phyloP scores from a whole-genome alignment of 2,797 vertebrate genomes.

The Gobio occitaniae region DNA sequence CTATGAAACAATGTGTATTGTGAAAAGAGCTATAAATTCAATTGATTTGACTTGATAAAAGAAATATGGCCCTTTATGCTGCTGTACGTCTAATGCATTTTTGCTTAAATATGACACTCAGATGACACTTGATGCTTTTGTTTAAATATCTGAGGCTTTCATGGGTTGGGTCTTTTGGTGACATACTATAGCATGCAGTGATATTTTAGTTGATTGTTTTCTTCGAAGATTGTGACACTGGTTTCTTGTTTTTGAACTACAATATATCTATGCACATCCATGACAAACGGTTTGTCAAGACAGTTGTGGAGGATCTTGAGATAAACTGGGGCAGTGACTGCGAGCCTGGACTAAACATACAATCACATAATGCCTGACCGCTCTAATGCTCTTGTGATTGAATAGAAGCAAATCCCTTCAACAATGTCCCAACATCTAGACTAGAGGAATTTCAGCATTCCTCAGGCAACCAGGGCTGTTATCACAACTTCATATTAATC shows the following conservation, averaged over 20 bases:
- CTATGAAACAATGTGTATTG: neutral
- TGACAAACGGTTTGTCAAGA: neutral
- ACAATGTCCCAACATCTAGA: neutral
- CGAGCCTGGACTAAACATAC: neutral
- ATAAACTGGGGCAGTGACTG: neutral
- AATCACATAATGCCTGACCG: conserved; percentile 15
- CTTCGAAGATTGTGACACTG: neutral
- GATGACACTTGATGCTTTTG: neutral
- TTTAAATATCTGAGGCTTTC: too few relatives aligned
- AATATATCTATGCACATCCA: neutral
- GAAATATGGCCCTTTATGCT: neutral
- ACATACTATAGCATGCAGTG: neutral
- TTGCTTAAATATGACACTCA: neutral
- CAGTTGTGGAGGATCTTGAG: neutral
- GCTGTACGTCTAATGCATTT: neutral
- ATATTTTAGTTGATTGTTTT: neutral
- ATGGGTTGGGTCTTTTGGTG: neutral
- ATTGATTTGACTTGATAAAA: neutral
- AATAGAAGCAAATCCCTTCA: conserved; percentile 15
- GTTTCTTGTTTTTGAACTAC: neutral
- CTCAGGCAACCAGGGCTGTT: neutral
- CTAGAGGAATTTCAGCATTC: neutral
- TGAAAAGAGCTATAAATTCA: neutral
- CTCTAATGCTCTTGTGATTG: conserved; percentile 8
- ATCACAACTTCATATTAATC: neutral